Base-by-base conservation (phyloP, 1,140 invertebrate species). In the Heliconius eleuchia region DNA sequence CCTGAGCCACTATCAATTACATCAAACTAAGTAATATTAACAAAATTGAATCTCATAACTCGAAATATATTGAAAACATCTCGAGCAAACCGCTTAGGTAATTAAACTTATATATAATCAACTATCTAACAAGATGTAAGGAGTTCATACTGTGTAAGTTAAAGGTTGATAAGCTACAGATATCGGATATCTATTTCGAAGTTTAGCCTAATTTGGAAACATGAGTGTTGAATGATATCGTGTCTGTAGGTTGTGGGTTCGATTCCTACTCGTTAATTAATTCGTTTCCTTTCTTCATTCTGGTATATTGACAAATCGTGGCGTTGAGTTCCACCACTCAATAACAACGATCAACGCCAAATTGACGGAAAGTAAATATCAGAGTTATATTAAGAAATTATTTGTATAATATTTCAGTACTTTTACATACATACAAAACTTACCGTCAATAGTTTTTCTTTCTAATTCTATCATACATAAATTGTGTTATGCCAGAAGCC, bases 121-220 rank as follows among this genome's bases (percentile, higher is more conserved):
- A 66, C 60, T 66, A 66, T 66, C 60, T 16, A 66, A 66, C 60
- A 66, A 30, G 60, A 30, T 66, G 60, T 66, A 66, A 66, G 60
- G 60, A 66, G 13, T 66, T 66, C 57, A 30, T 23, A 66, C 57
- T 66, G 23, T 66, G 3, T 66, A 66, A 66, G 60, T 66, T 66
- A 66, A 66, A 66, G 23, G 60, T 66, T 66, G 60, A 66, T 66
- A 66, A 66, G 27, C 9, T 66, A 66, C 60, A 66, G 60, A 66
- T 66, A 66, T 66, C 60, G 27, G 27, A 30, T 66, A 66, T 13
- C 11, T 66, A 66, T 66, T 66, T 66, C 23, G 27, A 18, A 66
- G 60, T 66, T 66, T 66, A 27, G 1, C 27, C 60, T 66, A 66
- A 66, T 66, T 66, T 66, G 16, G 60, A 16, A 66, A 66, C 27